phyloP scores from a whole-genome alignment of 2,888 invertebrate genomes.

The Meteorus cinctellus region DNA sequence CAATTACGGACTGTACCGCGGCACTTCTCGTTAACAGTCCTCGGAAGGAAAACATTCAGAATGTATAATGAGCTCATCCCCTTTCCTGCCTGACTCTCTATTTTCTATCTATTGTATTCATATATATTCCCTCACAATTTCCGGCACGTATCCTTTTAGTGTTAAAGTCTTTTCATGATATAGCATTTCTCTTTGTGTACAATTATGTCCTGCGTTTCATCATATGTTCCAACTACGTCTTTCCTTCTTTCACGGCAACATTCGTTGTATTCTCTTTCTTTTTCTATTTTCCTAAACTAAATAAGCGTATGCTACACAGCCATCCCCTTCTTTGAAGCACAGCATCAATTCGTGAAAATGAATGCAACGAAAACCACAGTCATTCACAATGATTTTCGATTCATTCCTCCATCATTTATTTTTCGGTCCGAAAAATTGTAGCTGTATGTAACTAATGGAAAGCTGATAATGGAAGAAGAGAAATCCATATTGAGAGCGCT shows the following conservation, averaged over 20 bases:
- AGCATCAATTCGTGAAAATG: background rate
- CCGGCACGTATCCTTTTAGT: conserved; percentile 31
- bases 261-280: conserved; percentile 37
- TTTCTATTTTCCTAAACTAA: background rate
- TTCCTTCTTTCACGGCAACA: conserved; percentile 17
- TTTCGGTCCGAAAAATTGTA: no score
- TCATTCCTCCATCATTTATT: no score
- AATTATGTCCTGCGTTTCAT: conserved; percentile 23
- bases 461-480: no score
- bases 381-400: no score
- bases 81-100: background rate
- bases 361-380: background rate
- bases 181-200: conserved; percentile 21
- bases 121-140: conserved; percentile 39
- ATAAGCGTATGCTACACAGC: background rate
- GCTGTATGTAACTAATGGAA: no score
- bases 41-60: conserved; percentile 45
- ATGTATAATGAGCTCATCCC: conserved; percentile 43
- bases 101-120: conserved; percentile 33
- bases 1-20: conserved; percentile 47
- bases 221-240: background rate
- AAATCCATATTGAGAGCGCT: no score
- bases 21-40: conserved; percentile 44
- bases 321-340: background rate
- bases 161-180: conserved; percentile 35